Percentiles rank a stretch among this genome's conserved stretches.
phyloP scores from a whole-genome alignment of 2,113 vertebrate species.

The Cyprinodon tularosa region DNA sequence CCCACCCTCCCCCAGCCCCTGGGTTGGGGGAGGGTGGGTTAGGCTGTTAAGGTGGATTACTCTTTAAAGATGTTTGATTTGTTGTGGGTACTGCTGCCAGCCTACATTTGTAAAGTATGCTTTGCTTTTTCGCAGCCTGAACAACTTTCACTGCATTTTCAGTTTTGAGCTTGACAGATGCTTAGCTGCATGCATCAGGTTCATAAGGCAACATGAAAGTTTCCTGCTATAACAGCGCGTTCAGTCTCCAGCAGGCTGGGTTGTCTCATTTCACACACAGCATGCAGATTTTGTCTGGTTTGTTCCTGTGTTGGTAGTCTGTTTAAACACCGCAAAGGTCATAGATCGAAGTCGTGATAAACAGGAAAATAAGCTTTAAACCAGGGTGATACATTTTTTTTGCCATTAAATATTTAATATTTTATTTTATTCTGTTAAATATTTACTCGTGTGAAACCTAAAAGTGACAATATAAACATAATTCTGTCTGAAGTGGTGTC shows the following conservation, averaged over 20 bases:
- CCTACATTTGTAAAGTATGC: neutral
- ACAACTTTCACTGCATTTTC: neutral
- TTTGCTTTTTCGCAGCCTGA: neutral
- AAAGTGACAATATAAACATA: too few species aligned
- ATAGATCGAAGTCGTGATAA: neutral
- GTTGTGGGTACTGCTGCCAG: neutral
- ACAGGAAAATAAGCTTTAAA: neutral
- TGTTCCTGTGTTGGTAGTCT: conserved; percentile 14
- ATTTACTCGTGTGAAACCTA: too few species aligned
- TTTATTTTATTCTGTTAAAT: too few species aligned
- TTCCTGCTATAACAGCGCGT: neutral
- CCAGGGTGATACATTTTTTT: too few species aligned
- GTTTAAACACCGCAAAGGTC: conserved; percentile 31
- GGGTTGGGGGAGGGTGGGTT: too few species aligned
- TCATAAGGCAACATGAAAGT: neutral
- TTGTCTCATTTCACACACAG: conserved; percentile 1
- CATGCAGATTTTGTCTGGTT: conserved; percentile 17
- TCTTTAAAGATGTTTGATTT: neutral
- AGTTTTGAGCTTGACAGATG: conserved; percentile 5
- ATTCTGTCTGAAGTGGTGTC: too few species aligned
- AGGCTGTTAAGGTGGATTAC: neutral
- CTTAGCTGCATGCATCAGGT: neutral
- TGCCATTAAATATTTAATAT: too few species aligned
- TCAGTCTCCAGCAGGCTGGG: conserved; percentile 2
- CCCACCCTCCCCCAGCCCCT: too few species aligned